Conservation (phyloP, 2,888 invertebrate genomes). For the Mechanitis messenoides region DNA sequence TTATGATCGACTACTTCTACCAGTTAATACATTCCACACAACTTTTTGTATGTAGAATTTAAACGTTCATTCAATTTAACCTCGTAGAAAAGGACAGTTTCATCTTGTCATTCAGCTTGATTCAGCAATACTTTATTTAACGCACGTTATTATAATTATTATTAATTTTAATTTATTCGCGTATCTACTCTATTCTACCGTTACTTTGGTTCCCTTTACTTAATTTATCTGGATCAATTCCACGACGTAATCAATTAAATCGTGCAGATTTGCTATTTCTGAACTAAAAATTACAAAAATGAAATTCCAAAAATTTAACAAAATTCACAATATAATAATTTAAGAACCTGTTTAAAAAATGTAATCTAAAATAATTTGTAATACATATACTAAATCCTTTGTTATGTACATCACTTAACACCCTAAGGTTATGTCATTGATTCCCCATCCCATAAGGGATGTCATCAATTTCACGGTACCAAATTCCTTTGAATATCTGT, state of each 20-base stretch:
- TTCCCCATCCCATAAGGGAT: slow-evolving; percentile 63
- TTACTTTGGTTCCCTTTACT: slow-evolving; percentile 66
- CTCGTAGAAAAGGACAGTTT: slow-evolving; percentile 2
- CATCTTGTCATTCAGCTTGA: slow-evolving; percentile 17
- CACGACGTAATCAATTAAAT: slow-evolving; percentile 59
- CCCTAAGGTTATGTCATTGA: slow-evolving; percentile 46
- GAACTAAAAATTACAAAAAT: slow-evolving; percentile 27
- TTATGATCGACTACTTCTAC: slow-evolving; percentile 15
- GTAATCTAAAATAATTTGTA: slow-evolving; percentile 47
- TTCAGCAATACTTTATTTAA: slow-evolving; percentile 21
- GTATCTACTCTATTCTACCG: slow-evolving; percentile 37
- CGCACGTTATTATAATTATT: slow-evolving; percentile 19
- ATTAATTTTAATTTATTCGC: slow-evolving; percentile 25
- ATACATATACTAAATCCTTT: slow-evolving; percentile 51
- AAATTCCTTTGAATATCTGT: slow-evolving; percentile 27
- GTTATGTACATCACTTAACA: slow-evolving; percentile 61
- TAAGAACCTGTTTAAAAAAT: slow-evolving; percentile 32
- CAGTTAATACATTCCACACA: slow-evolving; percentile 8
- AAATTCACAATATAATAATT: slow-evolving; percentile 22
- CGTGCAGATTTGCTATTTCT: slow-evolving; percentile 28
- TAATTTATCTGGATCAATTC: slow-evolving; percentile 63
- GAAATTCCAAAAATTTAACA: slow-evolving; percentile 27
- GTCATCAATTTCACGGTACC: slow-evolving; percentile 30
- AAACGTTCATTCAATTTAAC: slow-evolving; percentile 1
- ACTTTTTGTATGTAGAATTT: background rate